Base-by-base conservation (phyloP, 2,113 vertebrate genomes). In the Ivindomyrus marchei region DNA sequence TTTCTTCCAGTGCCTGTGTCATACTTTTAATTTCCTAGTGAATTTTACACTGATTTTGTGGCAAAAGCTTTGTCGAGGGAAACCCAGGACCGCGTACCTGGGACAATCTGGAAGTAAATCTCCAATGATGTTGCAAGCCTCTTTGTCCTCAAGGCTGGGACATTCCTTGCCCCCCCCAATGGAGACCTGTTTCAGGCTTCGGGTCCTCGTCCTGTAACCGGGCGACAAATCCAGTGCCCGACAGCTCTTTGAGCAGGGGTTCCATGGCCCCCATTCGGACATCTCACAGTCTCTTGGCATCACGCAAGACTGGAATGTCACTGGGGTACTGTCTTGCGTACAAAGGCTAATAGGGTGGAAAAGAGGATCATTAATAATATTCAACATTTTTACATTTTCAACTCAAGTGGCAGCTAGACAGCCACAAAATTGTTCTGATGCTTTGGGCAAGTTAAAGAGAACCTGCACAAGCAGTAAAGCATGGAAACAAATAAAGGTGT, bases 251-350 rank as follows among this genome's bases (percentile, higher is more conserved):
- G 93, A 94, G 92, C 97, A 98, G n/a, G 89, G 10, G 31, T 95
- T 96, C 97, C 97, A 98, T 0, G 93, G 80, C 0, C 96, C 95
- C 97, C 97, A 98, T 86, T 94, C 93, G 0, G 95, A 95, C 0
- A 90, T 92, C 87, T 94, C 91, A 0, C 97, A 97, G 94, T 97
- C 96, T 92, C 94, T 95, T 0, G 96, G 93, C n/a, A 97, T 90
- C 62, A 97, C 80, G n/a, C 97, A 98, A 1, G 96, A 92, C 88
- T 94, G 95, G 90, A 95, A 95, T 88, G 95, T 97, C 92, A 95
- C 89, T 0, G 95, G 95, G 3, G 93, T 84, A 3, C 93, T 92
- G 47, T 96, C 96, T 87, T 95, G 96, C 50, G 88, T 87, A n/a
- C 97, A 98, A 62, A 97, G 94, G 93, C 97, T 98, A 93, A 0